Base-by-base conservation (phyloP, 2,888 invertebrate species). In the Epirrhoe alternata region DNA sequence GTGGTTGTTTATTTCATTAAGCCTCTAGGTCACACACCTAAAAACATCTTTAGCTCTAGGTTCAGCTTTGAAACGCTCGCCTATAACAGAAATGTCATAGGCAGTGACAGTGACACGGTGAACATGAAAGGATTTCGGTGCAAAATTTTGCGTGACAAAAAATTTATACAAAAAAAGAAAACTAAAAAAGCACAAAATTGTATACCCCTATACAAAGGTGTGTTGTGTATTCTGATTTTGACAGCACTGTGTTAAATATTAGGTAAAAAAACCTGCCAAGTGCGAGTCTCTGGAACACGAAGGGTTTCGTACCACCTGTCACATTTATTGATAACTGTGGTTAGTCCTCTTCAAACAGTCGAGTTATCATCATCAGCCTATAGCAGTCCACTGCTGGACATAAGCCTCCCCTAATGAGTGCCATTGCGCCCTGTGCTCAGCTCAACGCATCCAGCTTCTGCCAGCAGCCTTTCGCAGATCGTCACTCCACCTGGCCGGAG, bases 11-110 rank as follows among this genome's bases (percentile, higher is more conserved):
- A 62, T 66, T 65, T 53, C 24, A 49, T 47, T 52, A 7, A 14
- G 35, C 61, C 54, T 65, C 42, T 59, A 50, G 38, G 49, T 58
- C 56, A 58, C n/a, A n/a, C n/a, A n/a, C n/a, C n/a, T n/a, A n/a
- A n/a, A n/a, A n/a, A n/a, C n/a, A n/a, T n/a, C n/a, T n/a, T n/a
- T n/a, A n/a, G n/a, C n/a, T n/a, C n/a, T n/a, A n/a, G n/a, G n/a
- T n/a, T n/a, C n/a, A 57, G 54, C 24, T 61, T 66, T 52, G 53
- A 61, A 59, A 58, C 60, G 50, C 42, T 61, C 59, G 24, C 24
- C 55, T 53, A 38, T 61, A 60, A 63, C 50, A 50, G 16, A 63
- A 64, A 56, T 66, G 64, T 70, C 66, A 66, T 17, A n/a, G 16
- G 17, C 54, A 64, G 56, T 45, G 51, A 47, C 47, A 47, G 38